phyloP scores from a whole-genome alignment of 2,888 invertebrate genomes.

The Protophormia terraenovae region DNA sequence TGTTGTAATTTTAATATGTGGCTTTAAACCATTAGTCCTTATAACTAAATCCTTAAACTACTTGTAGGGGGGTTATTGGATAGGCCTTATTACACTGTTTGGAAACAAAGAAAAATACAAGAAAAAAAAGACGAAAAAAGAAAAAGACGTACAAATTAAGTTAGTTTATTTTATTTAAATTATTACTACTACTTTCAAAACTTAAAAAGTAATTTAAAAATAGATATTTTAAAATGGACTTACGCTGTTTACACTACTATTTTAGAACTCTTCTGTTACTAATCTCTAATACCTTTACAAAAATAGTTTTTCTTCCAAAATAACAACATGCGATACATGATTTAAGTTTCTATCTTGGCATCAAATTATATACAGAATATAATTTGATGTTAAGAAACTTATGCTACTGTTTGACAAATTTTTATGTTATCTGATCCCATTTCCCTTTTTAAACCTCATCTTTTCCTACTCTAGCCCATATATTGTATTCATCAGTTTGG shows the following conservation, averaged over 20 bases:
- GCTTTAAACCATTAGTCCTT: slow-evolving; percentile 66
- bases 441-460: too few species aligned
- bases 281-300: too few species aligned
- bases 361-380: too few species aligned
- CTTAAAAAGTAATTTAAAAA: not conserved
- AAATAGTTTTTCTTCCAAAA: too few species aligned
- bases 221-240: not conserved
- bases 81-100: slow-evolving; percentile 66
- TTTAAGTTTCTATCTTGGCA: too few species aligned
- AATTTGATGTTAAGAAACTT: too few species aligned
- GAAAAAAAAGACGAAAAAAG: not conserved
- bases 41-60: slow-evolving; percentile 62
- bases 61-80: slow-evolving; percentile 47
- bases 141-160: not conserved
- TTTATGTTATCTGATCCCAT: too few species aligned
- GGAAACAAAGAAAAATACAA: slow-evolving; percentile 7
- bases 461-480: too few species aligned
- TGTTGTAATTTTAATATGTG: slow-evolving; percentile 43
- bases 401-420: too few species aligned
- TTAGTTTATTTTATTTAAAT: not conserved
- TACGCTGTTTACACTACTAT: not conserved
- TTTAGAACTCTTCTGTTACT: too few species aligned
- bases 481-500: too few species aligned
- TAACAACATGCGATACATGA: not conserved
- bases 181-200: not conserved